Percentiles rank a stretch among this genome's conserved stretches.
These are phyloP conservation scores for Abramis brama DNA, from an alignment of 2,113 vertebrate genomes.

Conservation along the genomic window DNA sequence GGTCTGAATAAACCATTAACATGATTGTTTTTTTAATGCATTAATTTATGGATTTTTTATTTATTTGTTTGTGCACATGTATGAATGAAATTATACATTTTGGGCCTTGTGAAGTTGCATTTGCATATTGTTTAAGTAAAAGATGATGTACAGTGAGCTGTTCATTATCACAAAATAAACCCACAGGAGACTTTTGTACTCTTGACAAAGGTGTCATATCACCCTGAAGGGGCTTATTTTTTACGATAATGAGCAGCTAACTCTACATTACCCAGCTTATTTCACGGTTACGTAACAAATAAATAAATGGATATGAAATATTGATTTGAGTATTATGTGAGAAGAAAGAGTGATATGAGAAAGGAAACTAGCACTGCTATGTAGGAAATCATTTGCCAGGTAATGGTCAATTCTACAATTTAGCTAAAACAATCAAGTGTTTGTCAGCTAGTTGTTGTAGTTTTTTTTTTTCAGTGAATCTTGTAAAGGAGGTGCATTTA, in stretches of 20 bases:
- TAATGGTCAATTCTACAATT: background rate
- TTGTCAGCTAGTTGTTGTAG: background rate
- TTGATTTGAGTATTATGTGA: slow-evolving; percentile 1
- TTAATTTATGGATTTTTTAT: background rate
- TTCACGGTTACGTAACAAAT: background rate
- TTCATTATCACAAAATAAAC: background rate
- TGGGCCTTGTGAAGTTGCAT: background rate
- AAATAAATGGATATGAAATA: slow-evolving; percentile 4
- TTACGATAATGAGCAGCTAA: background rate
- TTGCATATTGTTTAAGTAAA: background rate
- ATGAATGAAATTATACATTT: background rate
- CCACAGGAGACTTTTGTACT: background rate
- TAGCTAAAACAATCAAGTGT: background rate
- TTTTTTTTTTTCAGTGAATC: background rate
- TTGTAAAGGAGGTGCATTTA: background rate
- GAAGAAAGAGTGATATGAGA: background rate
- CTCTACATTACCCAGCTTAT: background rate
- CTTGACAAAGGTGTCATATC: background rate
- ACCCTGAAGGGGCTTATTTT: background rate
- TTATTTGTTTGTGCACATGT: background rate
- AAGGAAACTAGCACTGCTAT: background rate
- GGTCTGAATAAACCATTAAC: background rate
- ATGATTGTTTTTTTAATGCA: no score
- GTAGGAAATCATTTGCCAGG: background rate
- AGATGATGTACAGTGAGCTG: background rate